A percentile compares a stretch with the other conserved stretches of the same genome.
Conservation (phyloP, 1,140 invertebrate genomes). For the Matsumurasca onukii region DNA sequence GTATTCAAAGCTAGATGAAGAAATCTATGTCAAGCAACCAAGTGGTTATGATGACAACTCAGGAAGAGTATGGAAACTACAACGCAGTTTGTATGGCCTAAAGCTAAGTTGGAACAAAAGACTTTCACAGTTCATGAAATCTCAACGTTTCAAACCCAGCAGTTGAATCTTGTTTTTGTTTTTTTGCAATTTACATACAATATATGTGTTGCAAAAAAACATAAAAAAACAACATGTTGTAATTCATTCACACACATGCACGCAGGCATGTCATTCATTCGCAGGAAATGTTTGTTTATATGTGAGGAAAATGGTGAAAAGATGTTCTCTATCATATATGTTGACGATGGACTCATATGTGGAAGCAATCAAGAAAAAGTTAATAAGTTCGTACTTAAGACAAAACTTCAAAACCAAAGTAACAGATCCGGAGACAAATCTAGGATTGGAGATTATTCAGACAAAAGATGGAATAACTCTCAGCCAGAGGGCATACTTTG, state of each 20-base stretch:
- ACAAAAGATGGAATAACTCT: background rate
- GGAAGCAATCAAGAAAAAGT: background rate
- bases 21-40: slow-evolving; percentile 16
- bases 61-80: background rate
- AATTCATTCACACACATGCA: no score
- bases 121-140: background rate
- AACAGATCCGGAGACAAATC: background rate
- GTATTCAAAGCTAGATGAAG: slow-evolving; percentile 3
- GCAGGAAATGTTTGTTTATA: no score
- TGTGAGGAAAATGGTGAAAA: background rate
- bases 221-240: no score
- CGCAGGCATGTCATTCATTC: no score
- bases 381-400: background rate
- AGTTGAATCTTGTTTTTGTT: slow-evolving; percentile 1
- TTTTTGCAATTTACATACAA: no score
- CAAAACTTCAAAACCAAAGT: background rate
- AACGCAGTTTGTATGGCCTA: background rate
- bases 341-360: slow-evolving; percentile 1
- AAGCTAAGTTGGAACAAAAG: background rate
- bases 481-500: no score
- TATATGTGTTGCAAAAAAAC: no score
- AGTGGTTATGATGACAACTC: slow-evolving; percentile 2
- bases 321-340: background rate
- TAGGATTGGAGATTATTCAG: background rate
- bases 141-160: background rate